Conservation (phyloP, 2,888 invertebrate species). For the Heliothis peltigera region DNA sequence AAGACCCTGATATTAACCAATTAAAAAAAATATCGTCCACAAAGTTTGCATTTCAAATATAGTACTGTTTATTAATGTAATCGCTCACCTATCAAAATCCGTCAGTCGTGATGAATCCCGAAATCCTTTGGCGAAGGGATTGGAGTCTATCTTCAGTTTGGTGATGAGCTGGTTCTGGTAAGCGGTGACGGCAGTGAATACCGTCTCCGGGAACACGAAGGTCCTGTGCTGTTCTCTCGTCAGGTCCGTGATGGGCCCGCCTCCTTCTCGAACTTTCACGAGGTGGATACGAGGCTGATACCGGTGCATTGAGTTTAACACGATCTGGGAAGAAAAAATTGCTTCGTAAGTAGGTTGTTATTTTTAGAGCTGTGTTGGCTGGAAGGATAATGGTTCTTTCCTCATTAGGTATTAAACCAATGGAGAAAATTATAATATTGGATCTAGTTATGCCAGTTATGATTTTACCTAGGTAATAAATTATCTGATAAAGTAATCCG, state of each 20-base stretch:
- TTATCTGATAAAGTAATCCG: too few relatives aligned
- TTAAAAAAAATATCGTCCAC: background rate
- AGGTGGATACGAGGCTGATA: conserved; percentile 99
- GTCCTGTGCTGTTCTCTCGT: conserved; percentile 97
- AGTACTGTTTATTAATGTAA: too few relatives aligned
- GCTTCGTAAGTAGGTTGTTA: too few relatives aligned
- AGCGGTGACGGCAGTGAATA: conserved; percentile 99
- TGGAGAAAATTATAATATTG: too few relatives aligned
- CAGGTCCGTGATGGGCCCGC: conserved; percentile 95
- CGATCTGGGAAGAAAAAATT: conserved; percentile 93
- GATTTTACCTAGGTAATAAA: too few relatives aligned
- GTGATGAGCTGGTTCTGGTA: conserved; percentile 99
- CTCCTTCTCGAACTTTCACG: conserved; percentile 92
- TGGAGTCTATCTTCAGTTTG: conserved; percentile 99
- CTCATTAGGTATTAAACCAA: too few relatives aligned
- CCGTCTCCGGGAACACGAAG: conserved; percentile 98
- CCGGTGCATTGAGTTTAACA: conserved; percentile 99
- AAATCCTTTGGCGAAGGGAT: conserved; percentile 99
- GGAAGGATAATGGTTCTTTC: too few relatives aligned
- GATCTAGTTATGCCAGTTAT: too few relatives aligned
- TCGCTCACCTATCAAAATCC: conserved; percentile 95
- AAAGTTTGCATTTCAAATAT: too few relatives aligned
- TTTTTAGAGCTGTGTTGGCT: background rate
- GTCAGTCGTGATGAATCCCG: conserved; percentile 98
- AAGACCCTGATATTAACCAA: background rate